phyloP scores from a whole-genome alignment of 2,797 vertebrate species.

The Siniperca undulata region DNA sequence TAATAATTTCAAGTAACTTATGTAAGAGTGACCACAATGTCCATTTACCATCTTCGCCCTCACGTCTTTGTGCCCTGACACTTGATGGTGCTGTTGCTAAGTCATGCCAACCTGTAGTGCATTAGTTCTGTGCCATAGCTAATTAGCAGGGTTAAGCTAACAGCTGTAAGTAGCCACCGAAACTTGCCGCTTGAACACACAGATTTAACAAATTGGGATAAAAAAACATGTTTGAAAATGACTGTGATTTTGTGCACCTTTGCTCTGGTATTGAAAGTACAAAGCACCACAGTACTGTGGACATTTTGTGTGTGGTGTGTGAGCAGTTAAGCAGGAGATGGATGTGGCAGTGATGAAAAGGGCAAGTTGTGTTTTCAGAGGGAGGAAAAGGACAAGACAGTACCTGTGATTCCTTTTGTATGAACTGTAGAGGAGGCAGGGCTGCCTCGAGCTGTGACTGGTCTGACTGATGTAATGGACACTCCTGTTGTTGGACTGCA shows the following conservation, averaged over 20 bases:
- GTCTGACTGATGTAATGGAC: slow-evolving; percentile 45
- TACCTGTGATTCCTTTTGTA: slow-evolving; percentile 38
- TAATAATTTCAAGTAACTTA: not conserved
- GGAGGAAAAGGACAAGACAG: slow-evolving; percentile 49
- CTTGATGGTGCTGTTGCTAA: slow-evolving; percentile 20
- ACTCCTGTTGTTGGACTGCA: slow-evolving; percentile 24
- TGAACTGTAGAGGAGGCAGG: slow-evolving; percentile 31
- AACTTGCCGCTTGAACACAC: slow-evolving; percentile 5
- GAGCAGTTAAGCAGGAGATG: slow-evolving; percentile 56
- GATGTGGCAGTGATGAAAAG: slow-evolving; percentile 61
- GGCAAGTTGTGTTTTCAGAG: slow-evolving; percentile 58
- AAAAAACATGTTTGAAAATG: not conserved
- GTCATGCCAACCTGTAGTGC: slow-evolving; percentile 8
- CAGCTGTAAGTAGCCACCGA: slow-evolving; percentile 17
- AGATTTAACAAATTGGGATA: slow-evolving; percentile 1
- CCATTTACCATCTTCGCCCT: slow-evolving; percentile 22
- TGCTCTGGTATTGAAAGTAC: not conserved
- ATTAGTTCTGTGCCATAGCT: slow-evolving; percentile 19
- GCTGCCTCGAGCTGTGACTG: slow-evolving; percentile 33
- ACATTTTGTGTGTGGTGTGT: slow-evolving; percentile 45
- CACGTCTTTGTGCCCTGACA: not conserved
- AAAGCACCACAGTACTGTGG: not conserved
- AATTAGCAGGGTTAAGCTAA: slow-evolving; percentile 27
- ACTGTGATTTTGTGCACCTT: slow-evolving; percentile 12
- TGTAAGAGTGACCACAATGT: slow-evolving; percentile 4